These are phyloP conservation scores for Megalopta genalis DNA, from an alignment of 1,140 invertebrate genomes.

Conservation along the genomic window DNA sequence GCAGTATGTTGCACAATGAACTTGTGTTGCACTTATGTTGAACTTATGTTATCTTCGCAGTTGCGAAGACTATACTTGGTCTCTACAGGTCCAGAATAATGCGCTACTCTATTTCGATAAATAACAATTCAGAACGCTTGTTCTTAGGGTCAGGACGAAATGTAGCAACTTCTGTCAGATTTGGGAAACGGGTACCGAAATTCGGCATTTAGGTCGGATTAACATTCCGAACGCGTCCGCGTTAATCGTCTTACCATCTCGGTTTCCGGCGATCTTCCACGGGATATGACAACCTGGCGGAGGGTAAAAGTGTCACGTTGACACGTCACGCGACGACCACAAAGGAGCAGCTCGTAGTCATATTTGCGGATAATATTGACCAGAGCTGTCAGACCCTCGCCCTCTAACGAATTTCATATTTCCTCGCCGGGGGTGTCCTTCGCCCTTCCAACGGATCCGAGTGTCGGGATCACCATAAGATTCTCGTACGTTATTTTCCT, in stretches of 20 bases:
- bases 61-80: too few species aligned
- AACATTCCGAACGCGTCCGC: slow-evolving; percentile 22
- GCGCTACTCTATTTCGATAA: background rate
- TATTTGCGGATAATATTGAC: slow-evolving; percentile 76
- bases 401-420: slow-evolving; percentile 60
- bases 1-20: too few species aligned
- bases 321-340: slow-evolving; percentile 35
- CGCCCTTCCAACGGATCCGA: slow-evolving; percentile 43
- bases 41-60: too few species aligned
- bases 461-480: slow-evolving; percentile 47
- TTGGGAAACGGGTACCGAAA: background rate
- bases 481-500: slow-evolving; percentile 53
- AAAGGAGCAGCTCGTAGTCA: slow-evolving; percentile 50
- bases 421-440: slow-evolving; percentile 40
- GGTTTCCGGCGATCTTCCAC: background rate
- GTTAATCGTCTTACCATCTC: slow-evolving; percentile 32
- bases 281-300: slow-evolving; percentile 23
- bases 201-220: background rate
- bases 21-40: too few species aligned
- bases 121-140: background rate
- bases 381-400: slow-evolving; percentile 61
- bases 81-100: background rate
- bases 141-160: background rate
- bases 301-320: slow-evolving; percentile 38
- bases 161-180: background rate